phyloP scores from a whole-genome alignment of 1,140 invertebrate species.

The Lethrus apterus region DNA sequence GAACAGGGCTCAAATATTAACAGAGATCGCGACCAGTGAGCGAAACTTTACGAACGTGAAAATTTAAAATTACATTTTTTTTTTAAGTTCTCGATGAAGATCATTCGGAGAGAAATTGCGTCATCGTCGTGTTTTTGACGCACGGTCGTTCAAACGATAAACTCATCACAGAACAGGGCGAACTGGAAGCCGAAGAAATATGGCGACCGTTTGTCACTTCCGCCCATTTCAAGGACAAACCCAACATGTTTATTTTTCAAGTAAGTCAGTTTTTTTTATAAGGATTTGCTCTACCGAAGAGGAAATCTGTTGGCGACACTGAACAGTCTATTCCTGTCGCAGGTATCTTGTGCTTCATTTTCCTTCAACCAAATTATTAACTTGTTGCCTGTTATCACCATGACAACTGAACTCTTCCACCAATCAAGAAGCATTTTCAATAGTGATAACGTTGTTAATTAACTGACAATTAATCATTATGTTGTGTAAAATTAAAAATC shows the following conservation, averaged over 20 bases:
- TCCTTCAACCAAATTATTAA: too few species aligned
- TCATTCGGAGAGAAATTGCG: slow-evolving; percentile 23
- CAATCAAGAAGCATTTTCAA: too few species aligned
- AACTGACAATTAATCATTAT: too few species aligned
- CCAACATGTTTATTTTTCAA: slow-evolving; percentile 36
- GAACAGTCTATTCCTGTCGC: too few species aligned
- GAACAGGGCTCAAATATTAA: slow-evolving; percentile 12
- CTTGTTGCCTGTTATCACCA: too few species aligned
- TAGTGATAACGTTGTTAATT: too few species aligned
- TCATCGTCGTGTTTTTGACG: slow-evolving; percentile 31
- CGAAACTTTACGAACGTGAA: not conserved
- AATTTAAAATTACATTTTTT: slow-evolving; percentile 12
- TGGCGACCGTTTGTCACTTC: slow-evolving; percentile 25
- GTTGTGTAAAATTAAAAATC: too few species aligned
- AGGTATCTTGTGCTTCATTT: too few species aligned
- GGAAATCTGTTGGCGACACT: too few species aligned
- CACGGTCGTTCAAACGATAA: slow-evolving; percentile 25
- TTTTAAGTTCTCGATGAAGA: slow-evolving; percentile 20
- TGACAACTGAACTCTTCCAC: too few species aligned
- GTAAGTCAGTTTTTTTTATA: slow-evolving; percentile 20
- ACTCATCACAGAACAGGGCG: slow-evolving; percentile 20
- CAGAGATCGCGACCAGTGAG: slow-evolving; percentile 19
- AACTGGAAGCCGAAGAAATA: slow-evolving; percentile 21
- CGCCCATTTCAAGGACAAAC: slow-evolving; percentile 26
- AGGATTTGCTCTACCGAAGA: too few species aligned